Conservation (phyloP, 2,113 vertebrate genomes). For the Syngnathus scovelli region DNA sequence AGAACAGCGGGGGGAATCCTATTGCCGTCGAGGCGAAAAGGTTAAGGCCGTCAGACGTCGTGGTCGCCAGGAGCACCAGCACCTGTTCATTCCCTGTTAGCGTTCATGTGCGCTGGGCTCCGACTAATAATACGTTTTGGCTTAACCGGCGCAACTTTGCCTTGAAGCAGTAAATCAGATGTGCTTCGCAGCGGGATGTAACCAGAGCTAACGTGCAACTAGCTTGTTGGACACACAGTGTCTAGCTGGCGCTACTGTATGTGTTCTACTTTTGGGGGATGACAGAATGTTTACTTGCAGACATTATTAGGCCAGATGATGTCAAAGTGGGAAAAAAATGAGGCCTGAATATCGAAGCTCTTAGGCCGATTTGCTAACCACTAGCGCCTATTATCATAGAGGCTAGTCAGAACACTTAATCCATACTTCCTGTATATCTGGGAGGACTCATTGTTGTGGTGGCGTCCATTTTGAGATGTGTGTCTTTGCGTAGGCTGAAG, state of each 20-base stretch:
- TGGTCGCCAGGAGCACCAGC: constrained; percentile 21
- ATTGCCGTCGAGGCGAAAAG: constrained; percentile 16
- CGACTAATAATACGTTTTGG: constrained; percentile 41
- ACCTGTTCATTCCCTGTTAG: constrained; percentile 40
- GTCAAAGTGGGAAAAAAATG: not conserved
- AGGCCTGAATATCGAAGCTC: no score
- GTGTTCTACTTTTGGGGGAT: not conserved
- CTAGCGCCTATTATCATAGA: no score
- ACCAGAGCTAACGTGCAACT: constrained; percentile 43
- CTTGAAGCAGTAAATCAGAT: constrained; percentile 57
- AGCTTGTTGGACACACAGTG: constrained; percentile 26
- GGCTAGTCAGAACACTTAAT: no score
- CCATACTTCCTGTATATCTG: no score
- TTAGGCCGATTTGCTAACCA: no score
- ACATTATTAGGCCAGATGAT: not conserved
- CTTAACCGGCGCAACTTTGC: constrained; percentile 44
- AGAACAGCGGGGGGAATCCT: constrained; percentile 38
- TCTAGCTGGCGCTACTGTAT: not conserved
- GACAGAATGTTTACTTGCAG: not conserved
- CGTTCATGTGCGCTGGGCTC: constrained; percentile 4
- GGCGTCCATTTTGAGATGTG: not conserved
- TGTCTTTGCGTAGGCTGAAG: constrained; percentile 80
- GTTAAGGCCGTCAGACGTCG: constrained; percentile 15
- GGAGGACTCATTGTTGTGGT: no score
- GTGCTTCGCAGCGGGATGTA: constrained; percentile 56